phyloP scores from a whole-genome alignment of 2,888 invertebrate genomes.

The Dromius quadrimaculatus region DNA sequence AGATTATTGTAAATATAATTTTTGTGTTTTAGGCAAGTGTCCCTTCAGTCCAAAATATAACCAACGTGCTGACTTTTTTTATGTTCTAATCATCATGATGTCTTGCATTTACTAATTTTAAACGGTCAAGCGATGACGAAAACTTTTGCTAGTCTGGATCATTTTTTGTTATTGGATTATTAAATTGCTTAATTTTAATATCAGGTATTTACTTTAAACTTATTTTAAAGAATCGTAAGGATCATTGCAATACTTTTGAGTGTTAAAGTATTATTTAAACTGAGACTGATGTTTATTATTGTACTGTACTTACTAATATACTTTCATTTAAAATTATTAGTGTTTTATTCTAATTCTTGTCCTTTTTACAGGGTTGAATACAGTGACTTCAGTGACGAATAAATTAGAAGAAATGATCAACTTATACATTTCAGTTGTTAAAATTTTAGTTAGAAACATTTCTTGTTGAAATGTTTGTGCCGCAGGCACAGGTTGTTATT shows the following conservation, averaged over 20 bases:
- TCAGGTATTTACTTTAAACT: conserved; percentile 18
- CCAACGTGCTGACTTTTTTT: conserved; percentile 36
- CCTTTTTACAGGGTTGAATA: conserved; percentile 40
- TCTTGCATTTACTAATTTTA: conserved; percentile 46
- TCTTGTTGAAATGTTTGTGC: conserved; percentile 22
- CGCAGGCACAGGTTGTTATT: conserved; percentile 26
- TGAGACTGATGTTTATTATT: conserved; percentile 12
- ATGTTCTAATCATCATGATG: conserved; percentile 15
- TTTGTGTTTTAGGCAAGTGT: conserved; percentile 49
- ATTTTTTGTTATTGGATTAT: too few relatives aligned
- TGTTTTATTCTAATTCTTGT: conserved; percentile 44
- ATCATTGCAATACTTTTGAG: conserved; percentile 7
- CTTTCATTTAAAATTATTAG: conserved; percentile 20
- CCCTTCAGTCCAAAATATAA: conserved; percentile 51
- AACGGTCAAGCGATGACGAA: too few relatives aligned
- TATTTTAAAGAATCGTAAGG: neutral
- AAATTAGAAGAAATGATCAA: conserved; percentile 1
- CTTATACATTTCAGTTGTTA: conserved; percentile 15
- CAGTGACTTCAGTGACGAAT: conserved; percentile 6
- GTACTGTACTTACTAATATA: conserved; percentile 42
- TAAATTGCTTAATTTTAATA: too few relatives aligned
- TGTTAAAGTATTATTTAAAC: conserved; percentile 14
- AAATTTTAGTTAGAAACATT: conserved; percentile 19
- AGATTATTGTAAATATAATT: conserved; percentile 31
- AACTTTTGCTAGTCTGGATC: too few relatives aligned